Percentiles rank a stretch among this genome's conserved stretches.
Conservation (phyloP, 2,113 vertebrate genomes). For the Nyctibius bracteatus region DNA sequence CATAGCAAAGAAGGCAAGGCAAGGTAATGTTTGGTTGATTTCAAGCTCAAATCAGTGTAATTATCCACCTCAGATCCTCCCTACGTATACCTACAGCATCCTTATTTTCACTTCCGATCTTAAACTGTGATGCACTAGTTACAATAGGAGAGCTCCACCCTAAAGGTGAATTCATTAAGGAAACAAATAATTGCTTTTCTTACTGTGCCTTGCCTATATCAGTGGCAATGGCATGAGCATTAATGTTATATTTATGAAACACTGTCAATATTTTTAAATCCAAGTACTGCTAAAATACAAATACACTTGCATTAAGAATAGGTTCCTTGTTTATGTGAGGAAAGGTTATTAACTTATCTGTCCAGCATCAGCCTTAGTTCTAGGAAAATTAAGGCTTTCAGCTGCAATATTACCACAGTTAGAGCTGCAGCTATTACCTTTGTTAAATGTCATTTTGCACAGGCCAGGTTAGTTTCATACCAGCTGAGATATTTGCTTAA, state of each 20-base stretch:
- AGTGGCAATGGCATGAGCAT: not conserved
- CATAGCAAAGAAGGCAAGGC: not conserved
- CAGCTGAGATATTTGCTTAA: not conserved
- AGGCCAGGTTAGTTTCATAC: not conserved
- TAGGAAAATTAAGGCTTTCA: not conserved
- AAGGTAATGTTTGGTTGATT: not conserved
- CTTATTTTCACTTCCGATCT: not conserved
- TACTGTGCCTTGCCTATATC: not conserved
- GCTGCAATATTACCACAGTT: not conserved
- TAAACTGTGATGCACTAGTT: not conserved
- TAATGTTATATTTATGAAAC: not conserved
- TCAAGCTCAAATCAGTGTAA: not conserved
- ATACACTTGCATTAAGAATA: not conserved
- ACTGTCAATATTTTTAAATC: not conserved
- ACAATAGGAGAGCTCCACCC: not conserved
- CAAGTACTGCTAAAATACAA: not conserved
- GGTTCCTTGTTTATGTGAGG: not conserved
- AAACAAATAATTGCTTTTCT: not conserved
- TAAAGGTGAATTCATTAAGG: not conserved
- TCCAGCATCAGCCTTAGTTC: not conserved
- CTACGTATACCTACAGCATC: not conserved
- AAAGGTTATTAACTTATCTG: not conserved
- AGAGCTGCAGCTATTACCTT: not conserved
- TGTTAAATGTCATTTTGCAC: not conserved
- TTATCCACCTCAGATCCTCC: not conserved